phyloP scores from a whole-genome alignment of 2,113 vertebrate genomes.

The Sphyrna mokarran region DNA sequence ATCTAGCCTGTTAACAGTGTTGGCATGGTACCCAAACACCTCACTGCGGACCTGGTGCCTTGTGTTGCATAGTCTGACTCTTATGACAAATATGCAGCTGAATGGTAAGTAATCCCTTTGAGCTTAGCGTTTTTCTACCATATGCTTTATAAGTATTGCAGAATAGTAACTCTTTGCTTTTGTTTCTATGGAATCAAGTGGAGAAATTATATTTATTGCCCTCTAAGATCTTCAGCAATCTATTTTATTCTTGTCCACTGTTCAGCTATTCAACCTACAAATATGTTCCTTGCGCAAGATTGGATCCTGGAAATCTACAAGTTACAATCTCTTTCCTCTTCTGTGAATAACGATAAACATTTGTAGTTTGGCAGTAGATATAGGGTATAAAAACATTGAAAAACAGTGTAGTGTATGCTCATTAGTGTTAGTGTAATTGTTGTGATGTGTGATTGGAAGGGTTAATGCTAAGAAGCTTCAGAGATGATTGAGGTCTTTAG shows the following conservation, averaged over 20 bases:
- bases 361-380: background rate
- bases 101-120: slow-evolving; percentile 66
- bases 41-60: slow-evolving; percentile 93
- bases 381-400: background rate
- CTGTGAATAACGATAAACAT: background rate
- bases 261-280: background rate
- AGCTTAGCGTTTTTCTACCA: background rate
- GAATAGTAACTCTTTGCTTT: background rate
- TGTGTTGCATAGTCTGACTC: slow-evolving; percentile 92
- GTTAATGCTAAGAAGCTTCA: background rate
- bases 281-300: background rate
- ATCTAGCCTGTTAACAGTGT: slow-evolving; percentile 86
- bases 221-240: background rate
- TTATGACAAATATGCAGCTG: slow-evolving; percentile 96
- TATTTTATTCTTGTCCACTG: background rate
- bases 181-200: background rate
- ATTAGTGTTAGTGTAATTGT: background rate
- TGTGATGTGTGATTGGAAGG: too few relatives aligned
- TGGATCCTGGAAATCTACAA: background rate
- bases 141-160: background rate
- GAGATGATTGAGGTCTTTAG: background rate
- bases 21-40: slow-evolving; percentile 96
- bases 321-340: background rate
- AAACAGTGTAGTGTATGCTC: too few relatives aligned
- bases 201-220: background rate